Conservation (phyloP, 2,797 vertebrate genomes). For the Propithecus deckenii region DNA sequence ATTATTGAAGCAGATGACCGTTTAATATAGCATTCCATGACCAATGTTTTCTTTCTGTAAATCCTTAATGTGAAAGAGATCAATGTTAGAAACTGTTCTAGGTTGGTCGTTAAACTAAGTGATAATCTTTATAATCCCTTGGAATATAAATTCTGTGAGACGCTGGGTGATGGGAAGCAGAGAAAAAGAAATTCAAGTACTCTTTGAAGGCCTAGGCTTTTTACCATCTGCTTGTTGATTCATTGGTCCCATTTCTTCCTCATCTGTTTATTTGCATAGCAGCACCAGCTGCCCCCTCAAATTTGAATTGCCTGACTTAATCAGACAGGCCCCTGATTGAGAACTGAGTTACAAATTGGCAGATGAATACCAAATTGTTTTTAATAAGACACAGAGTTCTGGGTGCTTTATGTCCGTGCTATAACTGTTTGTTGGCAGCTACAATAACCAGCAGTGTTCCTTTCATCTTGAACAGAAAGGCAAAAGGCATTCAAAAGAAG, state of each 20-base stretch:
- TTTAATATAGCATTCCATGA: constrained; percentile 18
- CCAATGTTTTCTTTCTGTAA: constrained; percentile 42
- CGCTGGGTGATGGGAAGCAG: constrained; percentile 9
- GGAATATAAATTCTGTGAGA: constrained; percentile 71
- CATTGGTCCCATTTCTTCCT: constrained; percentile 78
- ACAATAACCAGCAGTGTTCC: constrained; percentile 80
- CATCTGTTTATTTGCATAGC: constrained; percentile 82
- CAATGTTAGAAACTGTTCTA: constrained; percentile 31
- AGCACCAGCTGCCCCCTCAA: constrained; percentile 82
- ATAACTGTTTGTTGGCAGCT: constrained; percentile 80
- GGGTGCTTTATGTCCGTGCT: constrained; percentile 79
- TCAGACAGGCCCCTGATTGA: constrained; percentile 85
- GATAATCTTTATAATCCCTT: constrained; percentile 68
- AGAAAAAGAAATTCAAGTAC: constrained; percentile 61
- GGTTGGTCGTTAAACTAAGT: constrained; percentile 30
- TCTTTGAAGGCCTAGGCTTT: constrained; percentile 73
- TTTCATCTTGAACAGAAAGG: constrained; percentile 85
- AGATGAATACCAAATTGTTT: constrained; percentile 86
- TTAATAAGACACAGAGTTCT: constrained; percentile 83
- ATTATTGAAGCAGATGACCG: background rate
- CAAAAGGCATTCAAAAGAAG: constrained; percentile 78
- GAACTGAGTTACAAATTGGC: constrained; percentile 83
- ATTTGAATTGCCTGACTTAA: constrained; percentile 84
- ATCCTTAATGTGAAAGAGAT: constrained; percentile 25
- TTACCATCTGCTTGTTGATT: constrained; percentile 79